A percentile compares a stretch with the other conserved stretches of the same genome.
Conservation (phyloP, 2,797 vertebrate genomes). For the Pristis pectinata region DNA sequence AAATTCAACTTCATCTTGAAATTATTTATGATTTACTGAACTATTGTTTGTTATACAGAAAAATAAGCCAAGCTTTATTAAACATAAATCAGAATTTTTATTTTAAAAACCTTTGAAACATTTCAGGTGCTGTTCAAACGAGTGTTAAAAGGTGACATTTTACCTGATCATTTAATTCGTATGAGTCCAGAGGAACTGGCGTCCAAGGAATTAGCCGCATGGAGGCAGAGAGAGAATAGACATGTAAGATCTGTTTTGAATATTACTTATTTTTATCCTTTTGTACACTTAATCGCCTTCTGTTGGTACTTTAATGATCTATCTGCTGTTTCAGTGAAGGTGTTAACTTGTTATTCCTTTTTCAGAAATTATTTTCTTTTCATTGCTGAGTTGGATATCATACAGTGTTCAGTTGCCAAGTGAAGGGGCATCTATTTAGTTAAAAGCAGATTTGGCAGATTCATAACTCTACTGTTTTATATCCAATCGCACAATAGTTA, state of each 20-base stretch:
- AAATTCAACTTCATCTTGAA: not conserved
- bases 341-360: not conserved
- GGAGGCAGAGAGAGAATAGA: constrained; percentile 94
- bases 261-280: not conserved
- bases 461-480: not conserved
- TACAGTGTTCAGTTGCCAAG: not conserved
- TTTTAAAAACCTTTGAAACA: not conserved
- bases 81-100: not conserved
- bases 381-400: not conserved
- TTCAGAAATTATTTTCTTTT: not conserved
- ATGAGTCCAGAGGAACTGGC: constrained; percentile 97
- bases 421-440: not conserved
- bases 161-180: constrained; percentile 84
- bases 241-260: constrained; percentile 67
- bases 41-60: not conserved
- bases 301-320: not conserved
- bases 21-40: not conserved
- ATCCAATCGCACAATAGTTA: not conserved
- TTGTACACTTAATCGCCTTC: not conserved
- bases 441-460: not conserved
- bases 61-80: not conserved
- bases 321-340: not conserved
- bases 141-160: constrained; percentile 90
- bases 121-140: constrained; percentile 78
- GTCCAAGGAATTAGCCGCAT: constrained; percentile 94